Base-by-base conservation (phyloP, 64 coral and sea anemone genomes). In the Pachyseris speciosa region DNA sequence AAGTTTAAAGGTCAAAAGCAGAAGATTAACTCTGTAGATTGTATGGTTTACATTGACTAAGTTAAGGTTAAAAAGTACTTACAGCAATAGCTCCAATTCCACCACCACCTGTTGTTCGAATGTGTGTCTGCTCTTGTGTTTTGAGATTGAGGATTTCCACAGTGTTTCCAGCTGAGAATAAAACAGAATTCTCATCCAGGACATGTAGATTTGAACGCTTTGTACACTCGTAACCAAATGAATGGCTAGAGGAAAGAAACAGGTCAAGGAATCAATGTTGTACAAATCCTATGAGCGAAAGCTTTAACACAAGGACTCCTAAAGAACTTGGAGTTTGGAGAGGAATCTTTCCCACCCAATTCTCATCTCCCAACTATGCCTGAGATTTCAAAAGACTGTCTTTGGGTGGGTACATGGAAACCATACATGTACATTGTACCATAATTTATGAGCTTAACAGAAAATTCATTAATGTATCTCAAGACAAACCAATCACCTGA, bases 161-260 rank as follows among this genome's bases (percentile, higher is more conserved):
- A 0, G 88, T 59, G 50, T 99, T 99, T 36, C 97, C 97, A 79
- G 97, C 89, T 67, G 97, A 99, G 70, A 99, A 99, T 19, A 99
- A 22, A 15, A 95, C 75, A 79, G 74, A 93, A n/a, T 95, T 87
- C 11, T 95, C 90, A 74, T 95, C 93, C 83, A 99, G 42, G 40
- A 99, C 94, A 74, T 99, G 97, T 37, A 99, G 97, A 60, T 99
- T 99, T 64, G 90, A 85, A 58, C 97, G 91, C 60, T 95, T 99
- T 37, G 97, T 99, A 34, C 97, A 99, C 41, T 99, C 97, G 87
- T 75, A 99, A 44, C 97, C 97, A 99, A 95, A 99, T 67, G 97
- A 95, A 90, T 99, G 97, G 58, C 97, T 99, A 29, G 51, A 36
- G 29, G 57, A 94, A 19, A 71, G 39, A 53, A 59, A 0, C 59